Evolutionary conservation across 2,797 vertebrate genomes (phyloP).

Genomic region (Petrocephalus sullivani): DNA sequence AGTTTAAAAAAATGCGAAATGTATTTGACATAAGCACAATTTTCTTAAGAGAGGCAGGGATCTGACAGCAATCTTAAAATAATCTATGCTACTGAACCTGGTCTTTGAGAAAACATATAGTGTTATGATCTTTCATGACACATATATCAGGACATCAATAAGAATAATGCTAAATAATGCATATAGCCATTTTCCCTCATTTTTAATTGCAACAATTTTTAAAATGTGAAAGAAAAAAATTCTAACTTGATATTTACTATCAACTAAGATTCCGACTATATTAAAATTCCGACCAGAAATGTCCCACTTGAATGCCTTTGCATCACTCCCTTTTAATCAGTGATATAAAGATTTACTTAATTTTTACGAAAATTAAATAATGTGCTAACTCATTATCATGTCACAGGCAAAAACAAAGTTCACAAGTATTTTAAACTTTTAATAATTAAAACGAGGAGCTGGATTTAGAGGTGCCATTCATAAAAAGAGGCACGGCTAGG

Average conservation of each 20-base stretch:
- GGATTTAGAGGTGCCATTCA: background rate
- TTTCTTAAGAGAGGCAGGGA: background rate
- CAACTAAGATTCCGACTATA: background rate
- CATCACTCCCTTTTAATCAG: background rate
- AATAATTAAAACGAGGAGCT: background rate
- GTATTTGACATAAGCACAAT: background rate
- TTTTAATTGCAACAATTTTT: background rate
- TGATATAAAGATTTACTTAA: background rate
- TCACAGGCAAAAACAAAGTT: background rate
- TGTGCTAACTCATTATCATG: background rate
- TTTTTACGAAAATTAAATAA: background rate
- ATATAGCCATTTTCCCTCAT: background rate
- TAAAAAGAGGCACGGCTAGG: background rate
- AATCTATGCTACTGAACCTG: background rate
- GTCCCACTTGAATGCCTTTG: background rate
- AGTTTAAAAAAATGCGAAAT: background rate
- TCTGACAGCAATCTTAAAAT: background rate
- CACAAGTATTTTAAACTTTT: background rate
- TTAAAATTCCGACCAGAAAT: background rate
- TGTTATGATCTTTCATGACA: background rate
- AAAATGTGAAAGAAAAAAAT: constrained; percentile 3
- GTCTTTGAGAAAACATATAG: background rate
- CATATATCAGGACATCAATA: background rate
- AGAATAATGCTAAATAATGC: background rate
- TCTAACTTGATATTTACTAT: background rate